Base-by-base conservation (phyloP, 2,797 vertebrate species). In the Onychomys torridus region DNA sequence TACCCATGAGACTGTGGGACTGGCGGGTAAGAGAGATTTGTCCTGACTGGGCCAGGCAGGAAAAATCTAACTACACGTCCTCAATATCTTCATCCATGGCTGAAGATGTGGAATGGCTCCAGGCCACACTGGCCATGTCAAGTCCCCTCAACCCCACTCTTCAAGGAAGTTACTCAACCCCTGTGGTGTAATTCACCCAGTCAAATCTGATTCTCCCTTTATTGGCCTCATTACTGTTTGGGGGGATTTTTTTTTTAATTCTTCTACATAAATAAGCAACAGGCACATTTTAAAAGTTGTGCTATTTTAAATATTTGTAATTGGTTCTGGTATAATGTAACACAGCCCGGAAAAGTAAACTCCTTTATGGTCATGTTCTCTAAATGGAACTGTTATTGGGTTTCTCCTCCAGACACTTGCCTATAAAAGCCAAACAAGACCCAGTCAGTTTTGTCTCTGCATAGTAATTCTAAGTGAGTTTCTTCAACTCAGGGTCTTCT, bases 281-380 rank as follows among this genome's bases (percentile, higher is more conserved):
- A 43, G 90, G 63, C 83, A 93, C 89, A 73, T 95, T 97, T 97
- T 95, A 21, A 78, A 90, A 93, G 96, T 82, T 91, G 46, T 82
- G 89, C 96, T 97, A 91, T 84, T 96, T 82, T 81, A 97, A 97
- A 43, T 95, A 95, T 96, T 97, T 95, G 79, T 97, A 29, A 94
- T 61, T 96, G 78, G 95, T 97, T 94, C 79, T 90, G 85, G 63
- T 90, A 96, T 95, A 87, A 97, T 96, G 29, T 82, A 88, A 84
- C 37, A 86, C 13, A 90, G 29, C 59, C 89, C 73, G 71, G 90
- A 75, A 97, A 96, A 97, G 92, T 95, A 96, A 97, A 96, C 96
- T 85, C 55, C 59, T 87, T n/a, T 34, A 96, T 87, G 91, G 95
- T 87, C 3, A 0, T 65, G 29, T 96, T 97, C 83, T 96, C 37